Base-by-base conservation (phyloP, 2,113 vertebrate genomes). In the Mohoua ochrocephala region DNA sequence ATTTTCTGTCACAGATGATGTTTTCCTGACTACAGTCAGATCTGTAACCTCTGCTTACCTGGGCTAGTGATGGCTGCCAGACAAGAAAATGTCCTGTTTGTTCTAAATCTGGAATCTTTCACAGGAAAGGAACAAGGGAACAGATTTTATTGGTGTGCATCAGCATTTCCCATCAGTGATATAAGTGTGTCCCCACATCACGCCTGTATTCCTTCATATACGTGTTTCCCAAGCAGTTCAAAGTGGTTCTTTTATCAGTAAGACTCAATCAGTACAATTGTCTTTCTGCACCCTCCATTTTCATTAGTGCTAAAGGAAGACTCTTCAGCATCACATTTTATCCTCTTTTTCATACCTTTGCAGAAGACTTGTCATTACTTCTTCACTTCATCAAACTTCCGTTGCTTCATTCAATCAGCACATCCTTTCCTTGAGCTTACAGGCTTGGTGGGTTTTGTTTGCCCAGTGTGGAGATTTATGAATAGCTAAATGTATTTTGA, bases 191-290 rank as follows among this genome's bases (percentile, higher is more conserved):
- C 60, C 30, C 56, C 26, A 30, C 28, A 35, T 71, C 50, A 9
- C 30, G 87, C 68, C 50, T 70, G 5, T 42, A 10, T 45, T 88
- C 41, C 63, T 73, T 69, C 45, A 3, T 26, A 8, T 8, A 17
- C 1, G 2, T 2, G 1, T 44, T 83, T 84, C 44, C 53, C 35
- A 42, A 1, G 1, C 28, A 31, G 30, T 61, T 81, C 59, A 3
- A 84, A 67, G 35, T 39, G 20, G 7, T 54, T 17, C 23, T 91
- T 91, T 15, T 45, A 5, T 65, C 19, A 3, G 49, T 47, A 39
- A 67, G 45, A 21, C 19, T 88, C 31, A 13, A 8, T 74, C 41
- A 41, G 52, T 71, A 18, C 61, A 79, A 18, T 54, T 81, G 60
- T 61, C 23, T 67, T 74, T 47, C 65, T 59, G 57, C 11, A 42